Base-by-base conservation (phyloP, 2,113 vertebrate genomes). In the Noturus placidus region DNA sequence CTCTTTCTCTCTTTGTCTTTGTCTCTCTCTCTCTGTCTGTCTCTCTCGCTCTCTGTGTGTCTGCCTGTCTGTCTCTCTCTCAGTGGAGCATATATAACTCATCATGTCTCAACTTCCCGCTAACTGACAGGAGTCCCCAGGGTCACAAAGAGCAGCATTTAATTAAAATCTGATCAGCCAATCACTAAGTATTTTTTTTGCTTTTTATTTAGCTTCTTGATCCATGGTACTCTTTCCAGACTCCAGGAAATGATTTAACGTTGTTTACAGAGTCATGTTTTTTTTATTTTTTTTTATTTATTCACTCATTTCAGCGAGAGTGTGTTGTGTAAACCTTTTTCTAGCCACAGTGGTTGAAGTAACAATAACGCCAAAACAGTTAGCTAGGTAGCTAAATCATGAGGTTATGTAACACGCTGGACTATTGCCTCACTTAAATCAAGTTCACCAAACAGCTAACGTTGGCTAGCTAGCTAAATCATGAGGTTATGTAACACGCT, bases 21-120 rank as follows among this genome's bases (percentile, higher is more conserved):
- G 54, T 57, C 78, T 81, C 54, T 59, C 54, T 81, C 78, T 81
- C 78, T 59, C 78, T 57, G 50, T 85, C 52, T 59, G 1, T 35
- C 50, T 84, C 25, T 84, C 83, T 72, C 15, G 57, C 38, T 72
- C 27, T 54, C 46, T 33, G n/a, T 30, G 22, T 69, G 8, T 65
- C 65, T n/a, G n/a, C n/a, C n/a, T n/a, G n/a, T n/a, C n/a, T n/a
- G n/a, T 15, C 10, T 69, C 46, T 42, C 57, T 59, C 57, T 59
- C 61, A 25, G 59, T 25, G 8, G 59, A 57, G 17, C 61, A 65
- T 27, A 13, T 65, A 65, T n/a, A 65, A n/a, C 27, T 65, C 61
- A 69, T 69, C 65, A 69, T 61, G 22, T 27, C 59, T 61, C 22
- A 27, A 15, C 65, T 69, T 33, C 65, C 65, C 33, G 65, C 27